Evolutionary conservation across 2,888 invertebrate species (phyloP).

Genomic region (Diplolepis rosae): DNA sequence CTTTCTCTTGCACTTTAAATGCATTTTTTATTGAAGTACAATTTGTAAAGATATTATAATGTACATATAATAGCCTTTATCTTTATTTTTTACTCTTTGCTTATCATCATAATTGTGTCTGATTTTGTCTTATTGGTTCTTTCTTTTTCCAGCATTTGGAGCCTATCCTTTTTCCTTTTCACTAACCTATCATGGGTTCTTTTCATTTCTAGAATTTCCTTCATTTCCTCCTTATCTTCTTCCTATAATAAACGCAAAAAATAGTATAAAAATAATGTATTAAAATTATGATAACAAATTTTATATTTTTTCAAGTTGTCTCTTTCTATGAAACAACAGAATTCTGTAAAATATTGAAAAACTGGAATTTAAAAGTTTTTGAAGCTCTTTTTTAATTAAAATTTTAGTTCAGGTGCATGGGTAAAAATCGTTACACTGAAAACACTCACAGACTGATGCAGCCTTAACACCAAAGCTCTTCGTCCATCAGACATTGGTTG

Average conservation of each 20-base stretch:
- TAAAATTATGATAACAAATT: not conserved
- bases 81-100: constrained; percentile 35
- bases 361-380: not conserved
- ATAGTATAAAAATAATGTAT: not conserved
- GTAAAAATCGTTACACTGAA: not conserved
- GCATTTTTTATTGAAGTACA: constrained; percentile 11
- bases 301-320: not conserved
- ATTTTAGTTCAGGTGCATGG: not conserved
- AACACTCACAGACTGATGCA: constrained; percentile 88
- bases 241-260: too few relatives aligned
- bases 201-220: constrained; percentile 93
- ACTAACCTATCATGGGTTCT: constrained; percentile 87
- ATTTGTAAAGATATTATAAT: not conserved
- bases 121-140: constrained; percentile 22
- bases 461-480: constrained; percentile 88
- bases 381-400: not conserved
- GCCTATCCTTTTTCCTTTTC: constrained; percentile 77
- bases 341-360: not conserved
- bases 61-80: constrained; percentile 14
- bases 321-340: not conserved
- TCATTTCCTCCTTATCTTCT: constrained; percentile 95
- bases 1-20: not conserved
- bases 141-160: constrained; percentile 44
- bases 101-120: constrained; percentile 22
- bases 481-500: constrained; percentile 94